phyloP scores from a whole-genome alignment of 2,888 invertebrate genomes.

The Apamea anceps region DNA sequence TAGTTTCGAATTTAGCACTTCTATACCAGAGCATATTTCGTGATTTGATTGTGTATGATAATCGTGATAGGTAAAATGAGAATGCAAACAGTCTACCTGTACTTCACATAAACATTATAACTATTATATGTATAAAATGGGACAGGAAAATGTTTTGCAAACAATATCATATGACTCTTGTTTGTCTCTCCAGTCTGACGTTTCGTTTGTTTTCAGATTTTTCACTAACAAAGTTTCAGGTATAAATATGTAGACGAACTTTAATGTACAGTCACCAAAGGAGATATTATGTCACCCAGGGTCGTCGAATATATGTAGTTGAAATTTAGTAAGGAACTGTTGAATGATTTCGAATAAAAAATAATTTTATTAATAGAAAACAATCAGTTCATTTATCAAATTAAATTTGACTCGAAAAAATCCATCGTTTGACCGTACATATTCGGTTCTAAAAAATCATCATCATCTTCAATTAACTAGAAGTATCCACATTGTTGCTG shows the following conservation, averaged over 20 bases:
- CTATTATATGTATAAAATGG: neutral
- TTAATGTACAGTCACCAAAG: neutral
- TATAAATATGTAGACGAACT: neutral
- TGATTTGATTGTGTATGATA: conserved; percentile 14
- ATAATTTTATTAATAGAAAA: too few relatives aligned
- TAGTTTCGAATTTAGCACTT: neutral
- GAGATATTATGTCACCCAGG: neutral
- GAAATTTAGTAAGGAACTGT: too few relatives aligned
- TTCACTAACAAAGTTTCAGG: conserved; percentile 1
- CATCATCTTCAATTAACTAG: neutral
- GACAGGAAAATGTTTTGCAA: conserved; percentile 47
- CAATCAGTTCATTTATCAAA: too few relatives aligned
- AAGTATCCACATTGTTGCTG: neutral
- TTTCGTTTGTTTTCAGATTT: conserved; percentile 25
- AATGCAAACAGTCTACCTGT: conserved; percentile 19
- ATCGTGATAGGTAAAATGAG: neutral
- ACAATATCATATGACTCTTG: conserved; percentile 31
- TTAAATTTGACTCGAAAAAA: too few relatives aligned
- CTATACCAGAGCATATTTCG: neutral
- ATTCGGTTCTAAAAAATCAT: neutral
- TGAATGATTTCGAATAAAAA: too few relatives aligned
- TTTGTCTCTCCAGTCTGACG: conserved; percentile 16
- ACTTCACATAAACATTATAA: neutral
- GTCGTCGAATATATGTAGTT: too few relatives aligned
- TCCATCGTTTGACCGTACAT: neutral